These are phyloP conservation scores for Thamnophis sirtalis DNA, from an alignment of 2,113 vertebrate genomes.

Conservation along the genomic window DNA sequence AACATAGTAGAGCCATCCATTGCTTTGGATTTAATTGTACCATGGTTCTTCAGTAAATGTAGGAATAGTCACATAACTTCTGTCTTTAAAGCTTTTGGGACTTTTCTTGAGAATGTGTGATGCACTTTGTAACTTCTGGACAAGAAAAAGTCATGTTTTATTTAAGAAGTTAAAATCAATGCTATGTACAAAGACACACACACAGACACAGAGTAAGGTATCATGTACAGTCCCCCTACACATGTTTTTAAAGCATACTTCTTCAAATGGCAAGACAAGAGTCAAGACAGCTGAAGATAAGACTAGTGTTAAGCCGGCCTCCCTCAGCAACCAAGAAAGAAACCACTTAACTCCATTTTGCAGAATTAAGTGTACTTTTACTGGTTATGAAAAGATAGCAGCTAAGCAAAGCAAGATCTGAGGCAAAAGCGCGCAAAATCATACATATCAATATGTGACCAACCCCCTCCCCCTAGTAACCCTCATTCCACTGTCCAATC, in stretches of 20 bases:
- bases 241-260: neutral
- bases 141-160: neutral
- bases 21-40: neutral
- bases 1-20: neutral
- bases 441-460: too few species aligned
- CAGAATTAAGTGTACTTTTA: too few species aligned
- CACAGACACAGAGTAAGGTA: neutral
- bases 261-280: neutral
- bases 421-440: too few species aligned
- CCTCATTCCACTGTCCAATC: too few species aligned
- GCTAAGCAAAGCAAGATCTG: too few species aligned
- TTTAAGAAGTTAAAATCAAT: neutral
- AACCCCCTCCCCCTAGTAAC: too few species aligned
- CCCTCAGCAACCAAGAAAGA: too few species aligned
- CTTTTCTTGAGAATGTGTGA: neutral
- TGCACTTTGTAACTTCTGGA: neutral
- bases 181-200: neutral
- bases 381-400: too few species aligned
- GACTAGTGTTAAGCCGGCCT: too few species aligned
- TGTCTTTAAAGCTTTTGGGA: neutral
- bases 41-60: neutral
- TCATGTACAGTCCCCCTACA: neutral
- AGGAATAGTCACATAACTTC: neutral
- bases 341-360: too few species aligned
- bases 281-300: neutral